phyloP scores from a whole-genome alignment of 2,113 vertebrate species.

The Python bivittatus region DNA sequence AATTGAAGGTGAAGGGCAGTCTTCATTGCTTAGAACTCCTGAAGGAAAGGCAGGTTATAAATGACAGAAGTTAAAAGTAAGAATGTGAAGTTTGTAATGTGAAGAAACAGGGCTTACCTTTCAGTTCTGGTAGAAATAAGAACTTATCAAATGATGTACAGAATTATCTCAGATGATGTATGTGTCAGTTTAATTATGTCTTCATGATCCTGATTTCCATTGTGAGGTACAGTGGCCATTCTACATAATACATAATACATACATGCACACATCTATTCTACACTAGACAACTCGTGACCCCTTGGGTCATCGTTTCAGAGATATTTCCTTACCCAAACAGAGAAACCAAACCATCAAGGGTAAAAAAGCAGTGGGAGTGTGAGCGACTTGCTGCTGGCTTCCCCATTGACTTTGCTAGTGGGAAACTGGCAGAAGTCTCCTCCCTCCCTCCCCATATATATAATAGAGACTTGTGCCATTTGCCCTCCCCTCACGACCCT shows the following conservation, averaged over 20 bases:
- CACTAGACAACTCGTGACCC: too few species aligned
- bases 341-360: too few species aligned
- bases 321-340: too few species aligned
- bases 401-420: too few species aligned
- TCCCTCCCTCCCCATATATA: too few species aligned
- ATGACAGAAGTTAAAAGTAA: background rate
- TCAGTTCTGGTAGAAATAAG: background rate
- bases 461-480: too few species aligned
- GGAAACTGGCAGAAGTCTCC: too few species aligned
- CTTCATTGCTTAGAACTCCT: background rate
- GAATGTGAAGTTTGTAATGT: background rate
- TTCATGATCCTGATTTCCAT: background rate
- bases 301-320: too few species aligned
- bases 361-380: too few species aligned
- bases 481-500: too few species aligned
- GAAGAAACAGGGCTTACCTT: background rate
- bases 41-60: background rate
- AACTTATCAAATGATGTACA: background rate
- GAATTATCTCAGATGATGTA: background rate
- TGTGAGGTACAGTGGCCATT: background rate
- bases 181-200: background rate
- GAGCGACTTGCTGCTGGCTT: too few species aligned
- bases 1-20: background rate
- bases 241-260: background rate
- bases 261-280: background rate